phyloP scores from a whole-genome alignment of 2,797 vertebrate species.

The Parambassis ranga region DNA sequence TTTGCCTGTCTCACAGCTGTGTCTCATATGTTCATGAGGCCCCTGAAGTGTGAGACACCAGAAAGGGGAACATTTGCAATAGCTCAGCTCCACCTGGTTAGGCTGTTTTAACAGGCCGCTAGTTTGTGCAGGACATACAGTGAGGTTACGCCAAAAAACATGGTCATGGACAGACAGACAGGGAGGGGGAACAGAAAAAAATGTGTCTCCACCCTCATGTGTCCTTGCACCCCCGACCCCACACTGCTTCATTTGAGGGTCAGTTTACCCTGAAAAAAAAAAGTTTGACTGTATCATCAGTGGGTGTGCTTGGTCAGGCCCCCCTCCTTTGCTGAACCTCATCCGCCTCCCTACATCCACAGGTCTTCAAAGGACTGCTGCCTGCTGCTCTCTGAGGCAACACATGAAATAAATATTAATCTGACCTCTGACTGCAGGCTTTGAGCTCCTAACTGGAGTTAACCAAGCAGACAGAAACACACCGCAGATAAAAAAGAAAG shows the following conservation, averaged over 20 bases:
- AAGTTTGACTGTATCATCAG: constrained; percentile 68
- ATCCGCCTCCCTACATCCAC: constrained; percentile 42
- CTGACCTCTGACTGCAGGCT: constrained; percentile 75
- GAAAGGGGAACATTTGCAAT: constrained; percentile 78
- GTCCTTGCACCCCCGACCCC: constrained; percentile 52
- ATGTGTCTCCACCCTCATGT: constrained; percentile 37
- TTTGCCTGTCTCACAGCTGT: constrained; percentile 76
- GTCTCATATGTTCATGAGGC: constrained; percentile 80
- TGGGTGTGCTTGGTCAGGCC: constrained; percentile 45
- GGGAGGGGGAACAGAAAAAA: constrained; percentile 26
- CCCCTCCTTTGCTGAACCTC: constrained; percentile 29
- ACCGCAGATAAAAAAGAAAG: background rate
- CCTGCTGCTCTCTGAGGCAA: constrained; percentile 73
- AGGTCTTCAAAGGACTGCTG: constrained; percentile 75
- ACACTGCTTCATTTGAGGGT: constrained; percentile 73
- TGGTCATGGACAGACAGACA: constrained; percentile 33
- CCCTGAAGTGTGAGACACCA: constrained; percentile 77
- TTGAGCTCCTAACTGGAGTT: constrained; percentile 64
- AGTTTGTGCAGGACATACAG: constrained; percentile 58
- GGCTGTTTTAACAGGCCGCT: constrained; percentile 75
- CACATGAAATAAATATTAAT: constrained; percentile 83
- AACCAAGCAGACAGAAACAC: constrained; percentile 43
- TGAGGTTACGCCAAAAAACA: constrained; percentile 58
- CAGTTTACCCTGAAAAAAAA: constrained; percentile 65
- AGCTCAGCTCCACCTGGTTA: constrained; percentile 78